Evolutionary conservation across 1,140 invertebrate species (phyloP).

Genomic region (Aphelenchoides besseyi): DNA sequence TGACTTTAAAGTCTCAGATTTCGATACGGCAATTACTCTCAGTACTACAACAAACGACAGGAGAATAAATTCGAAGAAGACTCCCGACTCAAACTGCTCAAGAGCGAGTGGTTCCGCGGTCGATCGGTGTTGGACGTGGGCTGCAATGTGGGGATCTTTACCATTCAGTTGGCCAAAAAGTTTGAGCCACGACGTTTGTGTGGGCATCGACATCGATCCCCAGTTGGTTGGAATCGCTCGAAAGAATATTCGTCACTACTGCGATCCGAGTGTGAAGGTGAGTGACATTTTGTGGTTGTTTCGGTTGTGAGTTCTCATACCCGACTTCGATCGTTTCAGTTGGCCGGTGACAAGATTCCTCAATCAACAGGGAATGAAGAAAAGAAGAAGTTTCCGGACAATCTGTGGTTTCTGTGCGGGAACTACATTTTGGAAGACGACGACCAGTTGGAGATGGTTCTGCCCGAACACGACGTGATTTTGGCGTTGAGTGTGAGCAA

Average conservation of each 20-base stretch:
- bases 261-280: slow-evolving; percentile 64
- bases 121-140: slow-evolving; percentile 94
- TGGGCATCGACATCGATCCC: slow-evolving; percentile 91
- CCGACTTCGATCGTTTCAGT: slow-evolving; percentile 56
- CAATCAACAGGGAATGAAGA: slow-evolving; percentile 72
- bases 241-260: slow-evolving; percentile 77
- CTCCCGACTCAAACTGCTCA: slow-evolving; percentile 76
- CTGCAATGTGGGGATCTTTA: slow-evolving; percentile 93
- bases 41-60: slow-evolving; percentile 48
- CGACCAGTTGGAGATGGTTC: slow-evolving; percentile 73
- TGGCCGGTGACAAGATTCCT: slow-evolving; percentile 69
- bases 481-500: slow-evolving; percentile 91
- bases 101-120: slow-evolving; percentile 77
- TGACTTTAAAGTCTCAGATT: slow-evolving; percentile 29
- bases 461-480: slow-evolving; percentile 81
- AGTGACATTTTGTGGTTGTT: slow-evolving; percentile 12
- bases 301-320: background rate
- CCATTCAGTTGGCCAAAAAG: slow-evolving; percentile 76
- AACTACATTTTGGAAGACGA: slow-evolving; percentile 90
- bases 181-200: slow-evolving; percentile 77
- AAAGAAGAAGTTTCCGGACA: slow-evolving; percentile 61
- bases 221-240: slow-evolving; percentile 78
- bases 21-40: slow-evolving; percentile 58
- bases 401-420: slow-evolving; percentile 70
- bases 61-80: slow-evolving; percentile 66